Evolutionary conservation across 2,113 vertebrate genomes (phyloP).

Genomic region (Percina caprodes): DNA sequence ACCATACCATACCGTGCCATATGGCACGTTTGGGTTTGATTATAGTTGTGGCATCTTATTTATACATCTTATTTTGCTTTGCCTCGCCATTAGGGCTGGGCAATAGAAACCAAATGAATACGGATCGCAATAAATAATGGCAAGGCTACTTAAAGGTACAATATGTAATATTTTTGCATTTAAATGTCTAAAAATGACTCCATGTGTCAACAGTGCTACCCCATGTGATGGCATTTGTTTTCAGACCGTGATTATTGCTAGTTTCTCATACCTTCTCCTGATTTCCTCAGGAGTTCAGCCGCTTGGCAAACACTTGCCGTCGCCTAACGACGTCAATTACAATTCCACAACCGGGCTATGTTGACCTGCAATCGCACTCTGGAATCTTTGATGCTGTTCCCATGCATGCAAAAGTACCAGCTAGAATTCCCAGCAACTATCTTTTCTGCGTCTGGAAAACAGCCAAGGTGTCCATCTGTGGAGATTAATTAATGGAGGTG

Average conservation of each 20-base stretch:
- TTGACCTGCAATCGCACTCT: conserved; percentile 15
- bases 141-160: too few relatives aligned
- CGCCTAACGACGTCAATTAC: conserved; percentile 32
- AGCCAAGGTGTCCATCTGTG: conserved; percentile 66
- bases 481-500: conserved; percentile 62
- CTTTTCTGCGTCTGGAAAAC: conserved; percentile 33
- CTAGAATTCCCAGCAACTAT: conserved; percentile 14
- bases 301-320: conserved; percentile 52
- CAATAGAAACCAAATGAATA: background rate
- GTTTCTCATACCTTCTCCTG: conserved; percentile 36
- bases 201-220: background rate
- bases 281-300: conserved; percentile 43
- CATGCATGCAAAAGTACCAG: conserved; percentile 8
- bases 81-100: background rate
- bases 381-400: conserved; percentile 30
- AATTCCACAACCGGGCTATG: conserved; percentile 20
- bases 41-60: background rate
- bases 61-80: conserved; percentile 4
- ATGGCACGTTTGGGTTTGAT: background rate
- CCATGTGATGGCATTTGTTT: conserved; percentile 21
- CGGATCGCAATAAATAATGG: too few relatives aligned
- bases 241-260: conserved; percentile 46
- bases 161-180: too few relatives aligned
- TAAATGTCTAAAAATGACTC: too few relatives aligned
- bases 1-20: background rate